phyloP scores from a whole-genome alignment of 2,888 invertebrate species.

The Lithophane ornitopus region DNA sequence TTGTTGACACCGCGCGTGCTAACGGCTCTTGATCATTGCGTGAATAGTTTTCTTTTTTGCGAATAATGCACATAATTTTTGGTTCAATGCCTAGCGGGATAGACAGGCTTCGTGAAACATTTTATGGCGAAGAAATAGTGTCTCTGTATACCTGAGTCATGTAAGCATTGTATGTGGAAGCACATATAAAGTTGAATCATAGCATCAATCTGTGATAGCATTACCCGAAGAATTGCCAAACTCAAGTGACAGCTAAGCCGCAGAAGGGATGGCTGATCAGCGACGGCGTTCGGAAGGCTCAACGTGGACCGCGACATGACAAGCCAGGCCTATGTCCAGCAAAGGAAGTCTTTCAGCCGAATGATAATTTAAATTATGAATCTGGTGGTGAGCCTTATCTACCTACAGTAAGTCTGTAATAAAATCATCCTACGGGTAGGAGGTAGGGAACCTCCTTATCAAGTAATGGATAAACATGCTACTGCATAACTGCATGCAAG shows the following conservation, averaged over 20 bases:
- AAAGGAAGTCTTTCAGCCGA: too few relatives aligned
- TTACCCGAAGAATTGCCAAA: not conserved
- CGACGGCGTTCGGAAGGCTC: too few relatives aligned
- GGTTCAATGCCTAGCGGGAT: conserved; percentile 47
- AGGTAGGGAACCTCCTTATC: too few relatives aligned
- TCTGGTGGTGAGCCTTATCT: too few relatives aligned
- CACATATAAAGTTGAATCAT: not conserved
- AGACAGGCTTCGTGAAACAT: conserved; percentile 25
- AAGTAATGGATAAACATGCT: too few relatives aligned
- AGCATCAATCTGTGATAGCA: not conserved
- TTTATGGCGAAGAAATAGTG: not conserved
- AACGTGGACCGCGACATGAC: too few relatives aligned
- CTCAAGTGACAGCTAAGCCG: not conserved
- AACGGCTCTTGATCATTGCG: conserved; percentile 50
- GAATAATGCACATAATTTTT: conserved; percentile 56
- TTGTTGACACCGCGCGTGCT: conserved; percentile 52
- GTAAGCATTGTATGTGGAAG: not conserved
- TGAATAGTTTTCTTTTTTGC: conserved; percentile 55
- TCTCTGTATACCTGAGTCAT: not conserved
- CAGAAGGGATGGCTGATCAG: not conserved
- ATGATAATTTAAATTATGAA: too few relatives aligned
- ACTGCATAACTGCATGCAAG: too few relatives aligned
- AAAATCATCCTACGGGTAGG: too few relatives aligned
- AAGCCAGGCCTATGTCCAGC: too few relatives aligned
- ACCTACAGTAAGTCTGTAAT: too few relatives aligned